A percentile compares a stretch with the other conserved stretches of the same genome.
Conservation (phyloP, 2,888 invertebrate genomes). For the Hypsopygia costalis region DNA sequence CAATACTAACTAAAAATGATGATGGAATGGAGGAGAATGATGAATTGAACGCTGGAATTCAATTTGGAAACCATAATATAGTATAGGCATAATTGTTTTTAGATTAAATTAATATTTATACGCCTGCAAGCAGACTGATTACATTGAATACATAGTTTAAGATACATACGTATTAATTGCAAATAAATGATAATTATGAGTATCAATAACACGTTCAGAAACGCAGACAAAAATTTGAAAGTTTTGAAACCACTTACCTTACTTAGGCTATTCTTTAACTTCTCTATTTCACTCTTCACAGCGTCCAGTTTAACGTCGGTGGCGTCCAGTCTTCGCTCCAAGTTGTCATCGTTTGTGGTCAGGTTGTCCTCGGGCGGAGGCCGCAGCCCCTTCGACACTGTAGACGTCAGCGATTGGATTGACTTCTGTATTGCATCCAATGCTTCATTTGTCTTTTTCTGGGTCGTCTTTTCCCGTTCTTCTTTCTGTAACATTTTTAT, state of each 20-base stretch:
- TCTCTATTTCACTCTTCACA: conserved; percentile 53
- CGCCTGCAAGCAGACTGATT: too few species aligned
- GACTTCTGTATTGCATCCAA: conserved; percentile 66
- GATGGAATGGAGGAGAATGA: too few species aligned
- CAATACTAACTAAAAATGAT: too few species aligned
- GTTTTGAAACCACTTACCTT: conserved; percentile 34
- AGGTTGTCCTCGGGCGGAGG: conserved; percentile 41
- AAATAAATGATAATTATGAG: too few species aligned
- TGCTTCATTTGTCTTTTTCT: conserved; percentile 82
- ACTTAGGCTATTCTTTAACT: conserved; percentile 50
- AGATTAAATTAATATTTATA: too few species aligned
- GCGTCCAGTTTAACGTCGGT: conserved; percentile 62
- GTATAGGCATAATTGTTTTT: too few species aligned
- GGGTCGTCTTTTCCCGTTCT: conserved; percentile 82
- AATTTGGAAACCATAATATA: too few species aligned
- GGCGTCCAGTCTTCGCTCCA: conserved; percentile 48
- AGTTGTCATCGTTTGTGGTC: conserved; percentile 39
- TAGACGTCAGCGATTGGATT: conserved; percentile 40
- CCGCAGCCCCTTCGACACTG: conserved; percentile 33
- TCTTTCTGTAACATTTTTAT: conserved; percentile 79
- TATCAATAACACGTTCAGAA: too few species aligned
- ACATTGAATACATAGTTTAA: too few species aligned
- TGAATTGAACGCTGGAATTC: too few species aligned
- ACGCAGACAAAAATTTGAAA: too few species aligned
- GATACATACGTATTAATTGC: too few species aligned